These are phyloP conservation scores for Panulirus ornatus DNA, from an alignment of 1,140 invertebrate species.

Conservation along the genomic window DNA sequence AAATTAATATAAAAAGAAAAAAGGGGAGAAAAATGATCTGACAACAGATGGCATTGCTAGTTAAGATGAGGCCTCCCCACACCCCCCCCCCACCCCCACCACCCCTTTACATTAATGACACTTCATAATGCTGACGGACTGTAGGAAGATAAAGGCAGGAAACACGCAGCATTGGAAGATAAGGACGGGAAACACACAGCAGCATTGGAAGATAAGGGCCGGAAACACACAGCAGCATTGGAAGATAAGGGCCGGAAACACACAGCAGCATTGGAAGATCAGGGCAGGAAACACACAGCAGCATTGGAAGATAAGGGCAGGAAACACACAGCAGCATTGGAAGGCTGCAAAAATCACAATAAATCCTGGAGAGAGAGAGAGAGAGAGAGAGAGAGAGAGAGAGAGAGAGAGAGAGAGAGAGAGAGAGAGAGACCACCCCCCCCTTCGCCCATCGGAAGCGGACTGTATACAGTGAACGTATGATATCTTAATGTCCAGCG, in stretches of 20 bases:
- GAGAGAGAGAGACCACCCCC: no score
- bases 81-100: no score
- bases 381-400: not conserved
- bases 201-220: conserved; percentile 1
- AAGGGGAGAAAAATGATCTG: no score
- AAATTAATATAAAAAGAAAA: no score
- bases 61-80: conserved; percentile 39
- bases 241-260: conserved; percentile 30
- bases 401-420: no score
- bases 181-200: conserved; percentile 29
- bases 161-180: conserved; percentile 8
- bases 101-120: conserved; percentile 37
- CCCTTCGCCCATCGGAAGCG: no score
- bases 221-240: conserved; percentile 13
- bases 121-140: conserved; percentile 24
- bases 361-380: not conserved
- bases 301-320: conserved; percentile 31
- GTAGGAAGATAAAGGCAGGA: conserved; percentile 26
- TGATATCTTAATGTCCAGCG: no score
- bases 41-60: conserved; percentile 57
- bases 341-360: conserved; percentile 20
- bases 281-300: no score
- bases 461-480: no score
- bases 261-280: not conserved
- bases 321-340: conserved; percentile 21